phyloP scores from a whole-genome alignment of 1,140 invertebrate species.

The Drosophila obscura region DNA sequence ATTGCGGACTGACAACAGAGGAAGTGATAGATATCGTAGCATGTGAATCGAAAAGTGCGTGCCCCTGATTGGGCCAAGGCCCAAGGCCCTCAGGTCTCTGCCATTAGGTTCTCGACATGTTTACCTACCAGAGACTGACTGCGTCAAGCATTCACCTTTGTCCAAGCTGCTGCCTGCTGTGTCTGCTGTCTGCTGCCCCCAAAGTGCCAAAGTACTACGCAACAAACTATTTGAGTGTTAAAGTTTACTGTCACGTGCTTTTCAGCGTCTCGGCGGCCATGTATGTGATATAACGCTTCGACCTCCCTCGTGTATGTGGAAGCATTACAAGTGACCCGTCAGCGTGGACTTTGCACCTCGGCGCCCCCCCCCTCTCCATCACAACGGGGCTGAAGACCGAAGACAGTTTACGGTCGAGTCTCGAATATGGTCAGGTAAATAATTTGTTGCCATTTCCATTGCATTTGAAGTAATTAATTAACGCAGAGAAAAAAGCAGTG shows the following conservation, averaged over 20 bases:
- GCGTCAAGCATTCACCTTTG: too few relatives aligned
- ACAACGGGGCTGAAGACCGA: constrained; percentile 9
- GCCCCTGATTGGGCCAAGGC: constrained; percentile 30
- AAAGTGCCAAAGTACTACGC: neutral
- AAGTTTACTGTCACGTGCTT: constrained; percentile 39
- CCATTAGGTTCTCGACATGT: too few relatives aligned
- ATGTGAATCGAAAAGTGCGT: constrained; percentile 49
- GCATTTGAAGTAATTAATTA: too few relatives aligned
- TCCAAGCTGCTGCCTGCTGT: too few relatives aligned
- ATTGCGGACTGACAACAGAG: constrained; percentile 12
- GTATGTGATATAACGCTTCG: constrained; percentile 37
- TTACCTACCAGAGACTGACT: too few relatives aligned
- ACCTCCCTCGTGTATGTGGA: constrained; percentile 35
- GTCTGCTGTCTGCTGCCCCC: too few relatives aligned
- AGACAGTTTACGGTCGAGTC: neutral
- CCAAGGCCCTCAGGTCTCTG: constrained; percentile 5
- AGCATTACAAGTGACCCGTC: constrained; percentile 43
- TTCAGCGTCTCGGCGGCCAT: constrained; percentile 19
- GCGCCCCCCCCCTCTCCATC: neutral
- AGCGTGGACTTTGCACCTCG: constrained; percentile 36
- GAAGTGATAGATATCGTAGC: constrained; percentile 17
- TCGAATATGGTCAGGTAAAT: too few relatives aligned
- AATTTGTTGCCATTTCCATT: too few relatives aligned
- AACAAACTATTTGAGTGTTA: constrained; percentile 22
- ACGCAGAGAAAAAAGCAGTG: too few relatives aligned